phyloP scores from a whole-genome alignment of 2,797 vertebrate species.

The Capromys pilorides region DNA sequence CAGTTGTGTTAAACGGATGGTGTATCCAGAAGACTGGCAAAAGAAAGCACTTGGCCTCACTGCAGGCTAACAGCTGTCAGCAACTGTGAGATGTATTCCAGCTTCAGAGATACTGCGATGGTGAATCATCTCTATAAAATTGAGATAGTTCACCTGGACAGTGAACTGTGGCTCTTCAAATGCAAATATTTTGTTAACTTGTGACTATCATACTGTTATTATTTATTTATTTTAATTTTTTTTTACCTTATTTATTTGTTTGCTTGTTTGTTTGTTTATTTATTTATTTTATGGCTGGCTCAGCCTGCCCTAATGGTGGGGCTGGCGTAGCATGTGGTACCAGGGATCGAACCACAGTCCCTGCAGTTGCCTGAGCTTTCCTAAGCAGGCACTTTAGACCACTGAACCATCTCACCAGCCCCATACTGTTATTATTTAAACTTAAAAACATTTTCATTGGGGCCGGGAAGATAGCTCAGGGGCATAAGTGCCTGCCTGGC shows the following conservation, averaged over 20 bases:
- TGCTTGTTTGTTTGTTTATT: too few relatives aligned
- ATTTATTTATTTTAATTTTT: too few relatives aligned
- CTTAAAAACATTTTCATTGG: background rate
- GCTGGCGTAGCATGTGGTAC: too few relatives aligned
- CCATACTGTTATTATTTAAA: conserved; percentile 35
- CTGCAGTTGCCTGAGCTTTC: too few relatives aligned
- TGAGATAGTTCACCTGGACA: conserved; percentile 28
- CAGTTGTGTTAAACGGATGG: background rate
- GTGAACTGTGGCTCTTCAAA: conserved; percentile 25
- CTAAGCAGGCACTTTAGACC: too few relatives aligned
- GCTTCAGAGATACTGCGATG: conserved; percentile 8
- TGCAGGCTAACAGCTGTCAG: background rate
- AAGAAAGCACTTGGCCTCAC: conserved; percentile 9
- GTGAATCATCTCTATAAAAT: background rate
- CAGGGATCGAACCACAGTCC: too few relatives aligned
- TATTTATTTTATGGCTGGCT: too few relatives aligned
- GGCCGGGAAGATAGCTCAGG: too few relatives aligned
- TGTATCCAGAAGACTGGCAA: background rate
- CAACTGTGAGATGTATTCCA: background rate
- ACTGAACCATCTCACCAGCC: too few relatives aligned
- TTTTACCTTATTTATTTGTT: too few relatives aligned
- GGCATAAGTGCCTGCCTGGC: too few relatives aligned
- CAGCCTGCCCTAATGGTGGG: too few relatives aligned
- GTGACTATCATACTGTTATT: background rate
- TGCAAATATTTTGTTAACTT: conserved; percentile 42